Percentiles rank a stretch among this genome's conserved stretches.
These are phyloP conservation scores for Ammodytes marinus DNA, from an alignment of 2,113 vertebrate genomes.

Conservation along the genomic window DNA sequence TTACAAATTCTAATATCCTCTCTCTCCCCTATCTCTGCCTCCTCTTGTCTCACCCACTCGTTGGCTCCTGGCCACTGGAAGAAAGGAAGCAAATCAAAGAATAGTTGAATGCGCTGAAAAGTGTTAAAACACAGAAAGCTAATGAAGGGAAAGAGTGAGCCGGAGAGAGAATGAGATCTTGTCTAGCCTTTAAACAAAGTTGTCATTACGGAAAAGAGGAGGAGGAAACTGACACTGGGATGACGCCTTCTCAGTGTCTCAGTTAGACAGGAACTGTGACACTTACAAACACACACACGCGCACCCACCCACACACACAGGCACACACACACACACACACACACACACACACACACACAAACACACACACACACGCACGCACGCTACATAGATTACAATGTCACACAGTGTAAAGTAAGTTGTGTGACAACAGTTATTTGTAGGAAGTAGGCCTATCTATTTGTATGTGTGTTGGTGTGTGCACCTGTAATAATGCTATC, in stretches of 20 bases:
- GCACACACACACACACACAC: constrained; percentile 38
- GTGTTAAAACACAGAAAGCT: constrained; percentile 24
- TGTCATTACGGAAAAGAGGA: constrained; percentile 59
- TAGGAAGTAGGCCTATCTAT: background rate
- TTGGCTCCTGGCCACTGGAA: constrained; percentile 41
- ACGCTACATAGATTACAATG: background rate
- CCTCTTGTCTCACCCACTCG: constrained; percentile 29
- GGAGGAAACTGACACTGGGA: constrained; percentile 56
- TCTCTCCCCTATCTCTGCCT: background rate
- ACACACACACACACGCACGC: constrained; percentile 1
- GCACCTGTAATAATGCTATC: background rate
- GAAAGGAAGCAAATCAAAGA: constrained; percentile 34
- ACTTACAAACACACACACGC: constrained; percentile 10
- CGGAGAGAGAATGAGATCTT: constrained; percentile 30
- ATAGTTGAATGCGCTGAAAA: constrained; percentile 5
- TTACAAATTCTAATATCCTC: constrained; percentile 18
- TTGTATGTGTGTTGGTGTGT: background rate
- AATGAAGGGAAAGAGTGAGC: constrained; percentile 29
- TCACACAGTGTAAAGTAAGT: background rate
- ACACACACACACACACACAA: background rate
- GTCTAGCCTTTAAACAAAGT: constrained; percentile 61
- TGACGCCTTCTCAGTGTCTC: constrained; percentile 52
- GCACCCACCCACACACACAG: constrained; percentile 17
- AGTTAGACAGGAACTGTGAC: constrained; percentile 60
- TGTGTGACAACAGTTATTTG: background rate